Percentiles rank a stretch among this genome's conserved stretches.
These are phyloP conservation scores for Aleiodes testaceus DNA, from an alignment of 2,888 invertebrate species.

Conservation along the genomic window DNA sequence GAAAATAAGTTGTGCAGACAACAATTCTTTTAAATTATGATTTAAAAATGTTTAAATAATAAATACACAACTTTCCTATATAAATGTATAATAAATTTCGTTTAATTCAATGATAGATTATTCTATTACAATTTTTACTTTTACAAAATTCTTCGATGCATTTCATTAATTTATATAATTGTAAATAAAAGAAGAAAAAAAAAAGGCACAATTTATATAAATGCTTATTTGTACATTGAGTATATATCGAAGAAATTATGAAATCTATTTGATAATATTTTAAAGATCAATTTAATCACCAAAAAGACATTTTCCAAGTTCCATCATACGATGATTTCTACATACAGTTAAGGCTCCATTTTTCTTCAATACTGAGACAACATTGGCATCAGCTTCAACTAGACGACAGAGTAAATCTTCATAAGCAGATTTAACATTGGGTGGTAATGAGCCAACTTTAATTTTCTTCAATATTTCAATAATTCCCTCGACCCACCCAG, in stretches of 20 bases:
- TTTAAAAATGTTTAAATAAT: slow-evolving; percentile 1
- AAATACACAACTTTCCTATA: slow-evolving; percentile 22
- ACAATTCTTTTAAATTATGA: no score
- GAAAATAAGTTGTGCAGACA: slow-evolving; percentile 73
- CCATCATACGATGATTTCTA: slow-evolving; percentile 91
- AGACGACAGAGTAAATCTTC: slow-evolving; percentile 91
- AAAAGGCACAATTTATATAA: slow-evolving; percentile 39
- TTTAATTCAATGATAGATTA: slow-evolving; percentile 53
- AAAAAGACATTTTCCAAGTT: slow-evolving; percentile 89
- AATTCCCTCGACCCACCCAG: slow-evolving; percentile 95
- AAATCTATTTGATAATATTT: slow-evolving; percentile 20
- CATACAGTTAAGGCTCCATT: slow-evolving; percentile 88
- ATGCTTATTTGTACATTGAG: slow-evolving; percentile 24
- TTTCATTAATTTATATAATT: not conserved
- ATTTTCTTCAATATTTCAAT: slow-evolving; percentile 87
- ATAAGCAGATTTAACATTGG: slow-evolving; percentile 91
- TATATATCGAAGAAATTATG: slow-evolving; percentile 42
- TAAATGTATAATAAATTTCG: slow-evolving; percentile 50
- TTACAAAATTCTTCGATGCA: slow-evolving; percentile 24
- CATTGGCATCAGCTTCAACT: slow-evolving; percentile 86
- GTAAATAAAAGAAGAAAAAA: slow-evolving; percentile 29
- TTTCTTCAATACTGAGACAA: slow-evolving; percentile 85
- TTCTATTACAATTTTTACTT: slow-evolving; percentile 40
- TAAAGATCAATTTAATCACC: slow-evolving; percentile 80
- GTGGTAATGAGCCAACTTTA: slow-evolving; percentile 85